These are phyloP conservation scores for Heliconius nattereri DNA, from an alignment of 1,140 invertebrate species.

Conservation along the genomic window DNA sequence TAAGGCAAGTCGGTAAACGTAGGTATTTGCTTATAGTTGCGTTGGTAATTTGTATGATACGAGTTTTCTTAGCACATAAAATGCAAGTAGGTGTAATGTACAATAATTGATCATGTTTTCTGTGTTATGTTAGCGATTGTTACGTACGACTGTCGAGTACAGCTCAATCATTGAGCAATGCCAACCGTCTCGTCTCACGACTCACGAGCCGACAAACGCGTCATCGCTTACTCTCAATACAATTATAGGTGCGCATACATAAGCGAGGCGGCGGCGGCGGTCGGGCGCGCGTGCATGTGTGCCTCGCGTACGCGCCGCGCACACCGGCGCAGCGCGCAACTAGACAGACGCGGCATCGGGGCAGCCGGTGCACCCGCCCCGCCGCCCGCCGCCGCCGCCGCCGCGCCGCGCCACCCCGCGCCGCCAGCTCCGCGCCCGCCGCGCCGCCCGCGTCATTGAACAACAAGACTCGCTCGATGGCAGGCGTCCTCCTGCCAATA, in stretches of 20 bases:
- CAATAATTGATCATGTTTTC: conserved; percentile 38
- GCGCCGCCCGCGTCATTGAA: conserved; percentile 79
- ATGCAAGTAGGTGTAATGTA: not conserved
- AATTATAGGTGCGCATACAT: conserved; percentile 78
- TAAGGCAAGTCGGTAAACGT: not conserved
- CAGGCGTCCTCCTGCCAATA: conserved; percentile 78
- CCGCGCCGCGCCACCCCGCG: conserved; percentile 75
- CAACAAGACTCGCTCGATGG: conserved; percentile 79
- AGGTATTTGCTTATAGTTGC: not conserved
- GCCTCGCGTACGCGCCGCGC: conserved; percentile 51
- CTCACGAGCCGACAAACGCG: conserved; percentile 79
- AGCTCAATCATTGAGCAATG: conserved; percentile 80
- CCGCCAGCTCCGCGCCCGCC: conserved; percentile 76
- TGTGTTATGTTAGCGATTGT: conserved; percentile 59
- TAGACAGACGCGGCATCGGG: conserved; percentile 76
- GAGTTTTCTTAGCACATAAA: not conserved
- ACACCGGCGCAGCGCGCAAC: conserved; percentile 65
- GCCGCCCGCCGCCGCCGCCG: conserved; percentile 55
- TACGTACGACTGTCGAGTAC: conserved; percentile 71
- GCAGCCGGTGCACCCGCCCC: conserved; percentile 77
- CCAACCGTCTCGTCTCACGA: conserved; percentile 80
- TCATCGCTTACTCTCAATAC: conserved; percentile 79
- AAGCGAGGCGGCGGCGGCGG: conserved; percentile 70
- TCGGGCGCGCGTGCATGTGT: conserved; percentile 69
- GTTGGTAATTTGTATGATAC: not conserved